Percentiles rank a stretch among this genome's conserved stretches.
phyloP scores from a whole-genome alignment of 2,797 vertebrate genomes.

The Syncerus caffer region DNA sequence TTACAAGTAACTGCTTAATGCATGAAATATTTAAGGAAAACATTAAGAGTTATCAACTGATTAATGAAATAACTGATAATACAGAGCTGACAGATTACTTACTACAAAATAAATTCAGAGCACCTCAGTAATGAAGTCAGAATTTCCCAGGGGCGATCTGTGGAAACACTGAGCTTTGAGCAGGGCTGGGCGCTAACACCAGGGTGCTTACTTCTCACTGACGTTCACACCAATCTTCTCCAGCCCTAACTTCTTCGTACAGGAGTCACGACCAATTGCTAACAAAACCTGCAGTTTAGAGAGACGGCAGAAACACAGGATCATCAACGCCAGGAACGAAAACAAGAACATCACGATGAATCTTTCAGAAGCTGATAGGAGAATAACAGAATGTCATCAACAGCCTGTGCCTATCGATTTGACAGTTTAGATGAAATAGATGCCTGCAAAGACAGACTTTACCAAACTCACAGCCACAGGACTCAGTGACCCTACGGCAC shows the following conservation, averaged over 20 bases:
- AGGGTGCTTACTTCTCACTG: constrained; percentile 90
- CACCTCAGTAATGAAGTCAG: background rate
- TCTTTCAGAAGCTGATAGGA: background rate
- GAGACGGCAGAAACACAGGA: background rate
- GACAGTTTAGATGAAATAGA: background rate
- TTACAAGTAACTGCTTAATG: background rate
- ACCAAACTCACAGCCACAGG: background rate
- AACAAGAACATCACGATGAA: background rate
- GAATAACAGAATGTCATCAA: background rate
- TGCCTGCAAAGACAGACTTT: background rate
- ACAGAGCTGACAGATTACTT: background rate
- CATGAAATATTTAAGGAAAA: background rate
- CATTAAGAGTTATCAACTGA: background rate
- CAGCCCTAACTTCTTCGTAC: constrained; percentile 94
- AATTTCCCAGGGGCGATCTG: background rate
- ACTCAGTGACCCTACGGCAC: background rate
- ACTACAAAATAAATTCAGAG: background rate
- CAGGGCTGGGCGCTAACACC: background rate
- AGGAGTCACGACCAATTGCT: constrained; percentile 93
- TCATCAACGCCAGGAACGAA: background rate
- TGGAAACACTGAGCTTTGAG: background rate
- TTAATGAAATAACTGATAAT: background rate
- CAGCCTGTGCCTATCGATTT: background rate
- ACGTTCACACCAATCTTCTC: constrained; percentile 90
- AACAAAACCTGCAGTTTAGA: constrained; percentile 90